Base-by-base conservation (phyloP, 1,140 invertebrate species). In the Heliconius congener region DNA sequence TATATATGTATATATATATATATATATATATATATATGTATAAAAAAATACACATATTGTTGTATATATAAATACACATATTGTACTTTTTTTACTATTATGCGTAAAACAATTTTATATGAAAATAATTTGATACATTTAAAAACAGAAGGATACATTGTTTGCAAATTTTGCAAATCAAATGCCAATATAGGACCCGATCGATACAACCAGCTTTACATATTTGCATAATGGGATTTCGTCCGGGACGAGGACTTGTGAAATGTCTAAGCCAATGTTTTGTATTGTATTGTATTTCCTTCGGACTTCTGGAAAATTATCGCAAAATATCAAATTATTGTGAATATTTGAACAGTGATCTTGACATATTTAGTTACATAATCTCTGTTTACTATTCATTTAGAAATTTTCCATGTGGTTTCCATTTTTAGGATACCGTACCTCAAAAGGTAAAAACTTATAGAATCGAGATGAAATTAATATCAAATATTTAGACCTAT, bases 101-200 rank as follows among this genome's bases (percentile, higher is more conserved):
- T 9, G 8, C 9, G 39, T 39, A 1, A 39, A 9, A 39, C 34
- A 34, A 34, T 34, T 34, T 34, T 3, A 34, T 5, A 34, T 39
- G 19, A 18, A 23, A 8, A 23, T 18, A 71, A 9, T 71, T 18
- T 39, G 1, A n/a, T 71, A 19, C 19, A 81, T 88, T 91, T 88
- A 88, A 91, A 91, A 91, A 91, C 87, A 89, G 86, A 86, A 88
- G 89, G 85, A 88, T 71, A 77, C 83, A 85, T 91, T 93, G 87
- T 90, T 93, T 91, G 87, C 89, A 87, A 92, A 92, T 92, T 93
- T 93, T 90, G 88, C 88, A 86, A 93, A 93, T 93, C 90, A 93
- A 90, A 91, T 85, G 86, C 87, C 90, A 90, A 93, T 93, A 93
- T 90, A 87, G 79, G 79, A 42, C 57, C 46, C 82, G 90, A 93